Conservation (phyloP, 2,113 vertebrate genomes). For the Anoura caudifer region DNA sequence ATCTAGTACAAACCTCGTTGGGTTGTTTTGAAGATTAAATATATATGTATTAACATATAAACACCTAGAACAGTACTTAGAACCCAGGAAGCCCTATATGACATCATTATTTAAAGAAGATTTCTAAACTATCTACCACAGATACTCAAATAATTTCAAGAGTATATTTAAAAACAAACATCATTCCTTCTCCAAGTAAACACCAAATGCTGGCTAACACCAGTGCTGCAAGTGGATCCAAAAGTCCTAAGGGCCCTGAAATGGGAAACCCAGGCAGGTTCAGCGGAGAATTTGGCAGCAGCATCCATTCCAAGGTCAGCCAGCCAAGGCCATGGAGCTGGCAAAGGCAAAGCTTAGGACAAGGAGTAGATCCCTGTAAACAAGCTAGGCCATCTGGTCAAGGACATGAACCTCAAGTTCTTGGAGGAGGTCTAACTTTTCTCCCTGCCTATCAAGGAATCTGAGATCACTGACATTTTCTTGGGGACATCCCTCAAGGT, state of each 20-base stretch:
- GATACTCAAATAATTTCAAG: neutral
- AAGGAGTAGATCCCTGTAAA: neutral
- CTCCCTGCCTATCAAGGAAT: neutral
- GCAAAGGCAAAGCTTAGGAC: neutral
- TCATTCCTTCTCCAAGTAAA: neutral
- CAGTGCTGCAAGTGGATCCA: neutral
- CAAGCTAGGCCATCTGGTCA: neutral
- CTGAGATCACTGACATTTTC: neutral
- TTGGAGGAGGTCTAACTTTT: neutral
- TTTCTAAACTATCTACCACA: neutral
- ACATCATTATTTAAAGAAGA: neutral
- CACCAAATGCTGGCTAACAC: neutral
- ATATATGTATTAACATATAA: neutral
- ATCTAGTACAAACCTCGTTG: neutral
- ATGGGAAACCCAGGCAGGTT: neutral
- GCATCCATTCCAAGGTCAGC: neutral
- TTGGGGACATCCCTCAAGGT: neutral
- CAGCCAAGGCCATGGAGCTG: rapidly evolving
- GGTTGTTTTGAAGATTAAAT: neutral
- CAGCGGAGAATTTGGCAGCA: neutral
- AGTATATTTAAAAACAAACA: neutral
- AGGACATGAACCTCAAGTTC: neutral
- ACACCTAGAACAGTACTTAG: neutral
- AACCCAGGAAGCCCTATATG: neutral
- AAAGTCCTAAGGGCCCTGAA: neutral